Percentiles rank a stretch among this genome's conserved stretches.
Evolutionary conservation across 2,113 vertebrate species (phyloP).

Genomic region (Cairina moschata): DNA sequence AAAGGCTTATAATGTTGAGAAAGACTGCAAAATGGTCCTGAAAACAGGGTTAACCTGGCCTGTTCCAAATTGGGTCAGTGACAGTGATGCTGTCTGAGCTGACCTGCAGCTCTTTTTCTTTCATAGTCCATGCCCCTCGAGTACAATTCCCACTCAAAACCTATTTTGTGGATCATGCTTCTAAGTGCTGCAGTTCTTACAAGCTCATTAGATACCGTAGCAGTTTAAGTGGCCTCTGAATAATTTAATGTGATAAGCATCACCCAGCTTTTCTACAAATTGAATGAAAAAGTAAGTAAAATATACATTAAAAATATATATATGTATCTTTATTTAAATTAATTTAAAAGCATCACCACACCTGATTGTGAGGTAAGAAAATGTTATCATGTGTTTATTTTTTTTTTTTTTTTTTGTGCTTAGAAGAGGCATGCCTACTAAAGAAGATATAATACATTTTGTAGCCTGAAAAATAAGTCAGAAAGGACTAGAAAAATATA

Average conservation of each 20-base stretch:
- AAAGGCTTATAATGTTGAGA: background rate
- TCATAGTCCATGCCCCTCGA: background rate
- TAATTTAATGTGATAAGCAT: background rate
- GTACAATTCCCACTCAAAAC: background rate
- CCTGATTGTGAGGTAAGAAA: background rate
- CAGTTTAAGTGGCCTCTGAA: background rate
- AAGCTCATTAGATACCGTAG: background rate
- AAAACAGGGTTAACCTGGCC: background rate
- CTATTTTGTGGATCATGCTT: background rate
- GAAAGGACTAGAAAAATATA: background rate
- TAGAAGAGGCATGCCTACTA: background rate
- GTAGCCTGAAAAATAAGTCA: background rate
- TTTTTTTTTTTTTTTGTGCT: background rate
- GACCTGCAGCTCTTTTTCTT: background rate
- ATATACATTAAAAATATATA: background rate
- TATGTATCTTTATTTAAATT: background rate
- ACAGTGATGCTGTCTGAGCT: background rate
- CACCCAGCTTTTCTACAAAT: background rate
- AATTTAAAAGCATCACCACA: background rate
- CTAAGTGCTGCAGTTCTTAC: background rate
- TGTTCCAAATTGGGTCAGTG: background rate
- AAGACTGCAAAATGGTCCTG: background rate
- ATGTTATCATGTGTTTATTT: accelerated
- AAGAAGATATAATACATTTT: background rate
- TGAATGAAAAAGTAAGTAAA: background rate